Percentiles rank a stretch among this genome's conserved stretches.
Evolutionary conservation across 2,797 vertebrate genomes (phyloP).

Genomic region (Lycodopsis pacificus): DNA sequence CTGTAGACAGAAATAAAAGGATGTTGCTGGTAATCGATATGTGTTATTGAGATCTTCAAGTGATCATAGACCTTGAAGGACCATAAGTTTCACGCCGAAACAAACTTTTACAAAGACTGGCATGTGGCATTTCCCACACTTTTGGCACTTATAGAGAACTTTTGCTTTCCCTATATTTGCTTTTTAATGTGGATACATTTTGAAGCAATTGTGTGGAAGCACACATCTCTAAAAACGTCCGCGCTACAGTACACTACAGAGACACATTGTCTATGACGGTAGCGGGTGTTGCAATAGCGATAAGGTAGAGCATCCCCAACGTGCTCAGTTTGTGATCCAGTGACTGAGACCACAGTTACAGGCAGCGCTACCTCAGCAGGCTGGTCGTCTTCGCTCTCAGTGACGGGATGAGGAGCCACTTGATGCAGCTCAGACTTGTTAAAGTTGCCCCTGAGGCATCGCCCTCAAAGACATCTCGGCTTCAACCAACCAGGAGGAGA

Average conservation of each 20-base stretch:
- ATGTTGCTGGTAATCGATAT: background rate
- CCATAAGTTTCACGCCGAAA: background rate
- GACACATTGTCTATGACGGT: background rate
- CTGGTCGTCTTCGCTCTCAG: conserved; percentile 25
- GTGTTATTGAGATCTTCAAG: background rate
- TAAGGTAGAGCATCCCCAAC: background rate
- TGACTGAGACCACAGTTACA: conserved; percentile 17
- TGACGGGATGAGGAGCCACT: conserved; percentile 19
- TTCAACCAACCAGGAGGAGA: conserved; percentile 43
- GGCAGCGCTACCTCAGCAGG: conserved; percentile 11
- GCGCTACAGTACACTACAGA: background rate
- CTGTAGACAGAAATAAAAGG: background rate
- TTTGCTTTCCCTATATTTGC: background rate
- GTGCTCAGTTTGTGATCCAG: conserved; percentile 13
- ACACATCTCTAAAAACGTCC: background rate
- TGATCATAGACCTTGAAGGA: background rate
- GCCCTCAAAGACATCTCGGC: conserved; percentile 35
- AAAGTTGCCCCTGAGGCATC: conserved; percentile 50
- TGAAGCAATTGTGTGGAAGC: background rate
- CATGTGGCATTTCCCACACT: background rate
- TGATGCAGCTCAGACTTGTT: conserved; percentile 39
- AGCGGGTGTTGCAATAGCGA: background rate
- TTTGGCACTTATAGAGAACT: background rate
- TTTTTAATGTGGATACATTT: conserved; percentile 11
- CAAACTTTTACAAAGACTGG: background rate